Conservation (phyloP, 2,797 vertebrate genomes). For the Anguilla pacifica region DNA sequence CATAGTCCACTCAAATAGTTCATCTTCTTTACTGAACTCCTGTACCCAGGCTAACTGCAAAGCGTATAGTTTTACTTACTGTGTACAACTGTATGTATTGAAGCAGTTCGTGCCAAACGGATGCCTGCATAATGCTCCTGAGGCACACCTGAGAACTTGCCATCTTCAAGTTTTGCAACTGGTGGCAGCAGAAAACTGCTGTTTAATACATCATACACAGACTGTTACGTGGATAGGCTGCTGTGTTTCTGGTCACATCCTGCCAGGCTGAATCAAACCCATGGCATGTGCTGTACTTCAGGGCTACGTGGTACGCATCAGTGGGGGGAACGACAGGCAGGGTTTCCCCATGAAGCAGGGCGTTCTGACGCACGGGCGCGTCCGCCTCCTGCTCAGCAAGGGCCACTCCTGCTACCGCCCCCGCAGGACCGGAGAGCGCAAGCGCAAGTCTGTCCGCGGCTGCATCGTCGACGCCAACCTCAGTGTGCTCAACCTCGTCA, state of each 20-base stretch:
- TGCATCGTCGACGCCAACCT: constrained; percentile 97
- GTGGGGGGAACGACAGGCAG: constrained; percentile 96
- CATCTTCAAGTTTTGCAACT: too few relatives aligned
- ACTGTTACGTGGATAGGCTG: too few relatives aligned
- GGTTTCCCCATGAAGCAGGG: constrained; percentile 99
- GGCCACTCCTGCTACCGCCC: constrained; percentile 97
- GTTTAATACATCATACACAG: too few relatives aligned
- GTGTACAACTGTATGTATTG: not conserved
- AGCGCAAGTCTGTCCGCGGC: constrained; percentile 95
- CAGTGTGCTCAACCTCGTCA: constrained; percentile 96
- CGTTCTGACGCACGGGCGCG: constrained; percentile 90
- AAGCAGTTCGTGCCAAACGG: too few relatives aligned
- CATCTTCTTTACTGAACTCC: too few relatives aligned
- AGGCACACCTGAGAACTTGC: too few relatives aligned
- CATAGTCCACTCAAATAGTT: too few relatives aligned
- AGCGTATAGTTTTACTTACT: too few relatives aligned
- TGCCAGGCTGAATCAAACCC: not conserved
- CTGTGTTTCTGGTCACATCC: too few relatives aligned
- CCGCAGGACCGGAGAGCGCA: constrained; percentile 92
- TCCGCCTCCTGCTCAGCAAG: constrained; percentile 95
- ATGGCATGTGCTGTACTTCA: constrained; percentile 46
- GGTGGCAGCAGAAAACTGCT: too few relatives aligned
- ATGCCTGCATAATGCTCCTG: too few relatives aligned
- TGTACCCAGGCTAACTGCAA: too few relatives aligned
- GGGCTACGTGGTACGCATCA: constrained; percentile 97